Evolutionary conservation across 2,113 vertebrate species (phyloP), one percentile per base, ranked within the genome.

Genomic region (Corythoichthys intestinalis): DNA sequence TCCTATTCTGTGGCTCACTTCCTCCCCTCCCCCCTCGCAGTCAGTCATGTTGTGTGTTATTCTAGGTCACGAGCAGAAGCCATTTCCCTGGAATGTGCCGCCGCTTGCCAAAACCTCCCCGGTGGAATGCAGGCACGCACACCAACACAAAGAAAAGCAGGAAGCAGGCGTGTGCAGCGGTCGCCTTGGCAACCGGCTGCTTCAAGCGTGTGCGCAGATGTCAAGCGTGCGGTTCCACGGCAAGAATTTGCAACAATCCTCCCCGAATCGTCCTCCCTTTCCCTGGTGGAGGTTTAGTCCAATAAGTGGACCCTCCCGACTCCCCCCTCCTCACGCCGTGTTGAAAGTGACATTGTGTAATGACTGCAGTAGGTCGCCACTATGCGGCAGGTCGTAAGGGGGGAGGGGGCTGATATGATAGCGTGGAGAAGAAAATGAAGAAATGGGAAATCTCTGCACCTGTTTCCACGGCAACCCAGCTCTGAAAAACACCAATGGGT

Each of bases 391-490:
- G 91, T 92, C 85, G 86, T 82, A 83, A 83, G 87, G 87, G 66
- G 12, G 67, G 61, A 69, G 54, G 56, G 78, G 72, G 67, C 67
- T 82, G 87, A 87, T 83, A 89, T 86, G 87, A 87, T 88, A 90
- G 88, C 75, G 78, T 82, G 77, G 83, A 85, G 80, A 83, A 34
- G 56, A 89, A 90, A 78, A 86, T 85, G 86, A 87, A 86, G 85
- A 88, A 85, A 90, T 81, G 80, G 83, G 87, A 88, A 92, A 88
- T 92, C 87, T 90, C 86, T 70, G 88, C 86, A 92, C 88, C 91
- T 92, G 91, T 93, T 93, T 93, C 91, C 92, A 93, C 88, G 91
- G 92, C 90, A 92, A 92, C 92, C 83, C 86, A 89, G 89, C 90
- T 89, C 90, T 91, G 90, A 87, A 86, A 85, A 89, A 85, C 81